Evolutionary conservation across 2,113 vertebrate genomes (phyloP), one percentile per base, ranked within the genome.

Genomic region (Paradisaea rubra): DNA sequence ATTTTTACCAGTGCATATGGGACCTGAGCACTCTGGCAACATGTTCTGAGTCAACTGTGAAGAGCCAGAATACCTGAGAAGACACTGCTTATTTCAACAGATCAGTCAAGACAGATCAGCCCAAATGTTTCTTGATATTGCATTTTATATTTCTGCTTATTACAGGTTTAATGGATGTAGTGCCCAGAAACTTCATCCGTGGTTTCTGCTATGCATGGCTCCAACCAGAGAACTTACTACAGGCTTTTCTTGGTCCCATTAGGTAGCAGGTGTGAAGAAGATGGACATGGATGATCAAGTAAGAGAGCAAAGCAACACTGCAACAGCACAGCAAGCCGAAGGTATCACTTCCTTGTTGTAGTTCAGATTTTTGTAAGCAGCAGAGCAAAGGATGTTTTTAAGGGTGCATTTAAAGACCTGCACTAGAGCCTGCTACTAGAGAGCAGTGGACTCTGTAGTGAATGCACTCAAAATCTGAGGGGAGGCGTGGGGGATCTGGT

Each of bases 401-500:
- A 90, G 64, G 15, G 16, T 2, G 2, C 30, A 14, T 74, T 73
- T 50, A 35, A 66, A 70, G 59, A 77, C 15, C 52, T 73, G 33
- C 33, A 59, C 19, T 25, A 28, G 11, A 80, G 30, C 13, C 45
- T 83, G 39, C 35, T 91, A 27, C 13, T 35, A 47, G 39, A 61
- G 11, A 90, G 39, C 35, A 50, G 21, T 10, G 25, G 24, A 4
- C 10, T 37, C 35, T 37, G 11, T 31, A 45, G 23, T 45, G 42
- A 72, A 68, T 31, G 19, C 21, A 53, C 10, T 31, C 11, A 25
- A 24, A 19, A n/a, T 57, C 37, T 7, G 52, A 79, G 53, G 41
- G 8, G 23, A 39, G 17, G 9, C 0, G 0, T 42, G 53, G 13
- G 31, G 14, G 6, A 39, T 22, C 15, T 44, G 20, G 6, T 37